These are phyloP conservation scores for Gallirallus australis DNA, from an alignment of 2,797 vertebrate genomes.

Conservation along the genomic window DNA sequence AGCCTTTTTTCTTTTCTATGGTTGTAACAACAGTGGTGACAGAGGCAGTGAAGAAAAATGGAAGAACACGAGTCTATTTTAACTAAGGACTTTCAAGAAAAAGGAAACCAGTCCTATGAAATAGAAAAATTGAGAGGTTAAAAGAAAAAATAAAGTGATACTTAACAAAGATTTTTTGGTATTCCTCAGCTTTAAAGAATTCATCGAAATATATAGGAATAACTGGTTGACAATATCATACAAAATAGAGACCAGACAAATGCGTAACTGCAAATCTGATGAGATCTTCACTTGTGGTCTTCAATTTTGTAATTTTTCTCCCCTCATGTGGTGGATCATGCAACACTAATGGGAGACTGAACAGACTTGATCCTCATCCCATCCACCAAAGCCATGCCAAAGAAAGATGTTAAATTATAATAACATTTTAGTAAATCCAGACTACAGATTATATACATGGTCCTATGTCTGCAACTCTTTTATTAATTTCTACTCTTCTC, in stretches of 20 bases:
- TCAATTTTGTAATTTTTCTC: neutral
- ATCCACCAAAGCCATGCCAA: neutral
- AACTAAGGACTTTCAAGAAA: neutral
- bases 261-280: neutral
- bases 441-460: neutral
- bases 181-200: neutral
- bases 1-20: fast-evolving
- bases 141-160: neutral
- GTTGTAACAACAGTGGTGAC: neutral
- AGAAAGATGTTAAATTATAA: neutral
- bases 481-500: neutral
- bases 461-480: neutral
- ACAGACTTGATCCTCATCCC: neutral
- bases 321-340: neutral
- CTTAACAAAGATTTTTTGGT: neutral
- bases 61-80: neutral
- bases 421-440: neutral
- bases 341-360: neutral
- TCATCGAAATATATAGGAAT: neutral
- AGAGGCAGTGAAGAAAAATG: neutral
- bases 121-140: neutral
- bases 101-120: neutral
- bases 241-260: neutral
- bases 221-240: neutral
- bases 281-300: neutral